Base-by-base conservation (phyloP, 2,888 invertebrate genomes). In the Coelinius sp. region DNA sequence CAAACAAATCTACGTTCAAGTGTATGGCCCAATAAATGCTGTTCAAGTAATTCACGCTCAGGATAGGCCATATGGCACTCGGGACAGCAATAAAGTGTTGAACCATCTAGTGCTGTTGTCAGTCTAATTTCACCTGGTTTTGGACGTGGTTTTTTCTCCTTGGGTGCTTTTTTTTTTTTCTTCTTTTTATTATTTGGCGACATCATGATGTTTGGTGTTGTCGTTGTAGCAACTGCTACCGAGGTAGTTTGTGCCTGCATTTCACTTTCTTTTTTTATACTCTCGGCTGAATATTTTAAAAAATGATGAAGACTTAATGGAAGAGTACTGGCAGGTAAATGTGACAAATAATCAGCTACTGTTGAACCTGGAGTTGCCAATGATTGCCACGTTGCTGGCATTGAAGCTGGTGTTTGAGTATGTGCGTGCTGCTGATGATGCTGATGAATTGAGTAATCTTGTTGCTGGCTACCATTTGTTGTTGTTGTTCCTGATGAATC, bases 21-120 rank as follows among this genome's bases (percentile, higher is more conserved):
- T 3, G 95, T 95, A 86, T 96, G 95, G 8, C 95, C 95, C 17
- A 95, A 90, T n/a, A 96, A 89, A 88, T 96, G 95, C 82, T 96
- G 95, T 80, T 96, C 95, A 70, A 96, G 88, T 56, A 95, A 88
- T 75, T 93, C 94, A 73, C 95, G 93, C 85, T 96, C 95, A 2
- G 95, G 95, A 85, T 95, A 95, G 41, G 95, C 95, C 95, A 95
- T 95, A 86, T 96, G 94, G 84, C 95, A 95, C 85, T 95, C 95
- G 0, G 95, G 95, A 85, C 95, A 95, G 84, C 95, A 95, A 82
- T 94, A 95, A 17, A 95, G 85, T 0, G 95, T 95, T 66, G 95
- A 95, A 46, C 96, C 95, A 79, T 96, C 95, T 67, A 93, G 86
- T 7, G 94, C 94, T 1, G 94, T 94, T 8, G 94, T 94, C 27